phyloP scores from a whole-genome alignment of 2,797 vertebrate species.

The Chrosomus eos region DNA sequence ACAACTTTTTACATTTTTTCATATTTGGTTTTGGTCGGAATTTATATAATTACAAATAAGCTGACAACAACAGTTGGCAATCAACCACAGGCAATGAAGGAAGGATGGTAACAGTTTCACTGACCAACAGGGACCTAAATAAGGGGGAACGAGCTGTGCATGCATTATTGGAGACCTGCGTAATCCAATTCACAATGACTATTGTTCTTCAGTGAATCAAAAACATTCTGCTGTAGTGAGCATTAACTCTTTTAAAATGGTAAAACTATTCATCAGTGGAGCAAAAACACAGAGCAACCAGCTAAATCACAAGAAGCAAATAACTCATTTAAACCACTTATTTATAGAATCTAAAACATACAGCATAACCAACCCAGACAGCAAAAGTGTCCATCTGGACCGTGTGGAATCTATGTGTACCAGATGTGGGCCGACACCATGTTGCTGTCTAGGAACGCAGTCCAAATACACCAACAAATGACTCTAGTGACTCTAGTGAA shows the following conservation, averaged over 20 bases:
- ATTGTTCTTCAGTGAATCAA: background rate
- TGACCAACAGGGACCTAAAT: background rate
- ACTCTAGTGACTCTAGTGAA: too few species aligned
- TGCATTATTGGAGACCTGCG: background rate
- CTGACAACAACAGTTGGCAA: background rate
- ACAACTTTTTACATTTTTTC: background rate
- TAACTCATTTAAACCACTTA: background rate
- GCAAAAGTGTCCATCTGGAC: too few species aligned
- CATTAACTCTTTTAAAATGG: background rate
- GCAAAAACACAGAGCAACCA: background rate
- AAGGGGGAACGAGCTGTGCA: background rate
- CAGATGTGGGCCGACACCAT: too few species aligned
- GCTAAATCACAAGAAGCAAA: background rate
- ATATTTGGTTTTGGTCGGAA: background rate
- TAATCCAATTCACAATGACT: background rate
- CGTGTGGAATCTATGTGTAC: too few species aligned
- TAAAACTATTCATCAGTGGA: background rate
- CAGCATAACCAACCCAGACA: background rate
- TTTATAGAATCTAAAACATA: background rate
- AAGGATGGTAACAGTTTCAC: background rate
- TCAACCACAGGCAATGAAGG: background rate
- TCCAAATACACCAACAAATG: background rate
- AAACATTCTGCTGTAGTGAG: background rate
- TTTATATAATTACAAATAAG: conserved; percentile 8
- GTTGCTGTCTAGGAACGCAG: background rate